These are phyloP conservation scores for Agrypnia vestita DNA, from an alignment of 1,140 invertebrate species.

Conservation along the genomic window DNA sequence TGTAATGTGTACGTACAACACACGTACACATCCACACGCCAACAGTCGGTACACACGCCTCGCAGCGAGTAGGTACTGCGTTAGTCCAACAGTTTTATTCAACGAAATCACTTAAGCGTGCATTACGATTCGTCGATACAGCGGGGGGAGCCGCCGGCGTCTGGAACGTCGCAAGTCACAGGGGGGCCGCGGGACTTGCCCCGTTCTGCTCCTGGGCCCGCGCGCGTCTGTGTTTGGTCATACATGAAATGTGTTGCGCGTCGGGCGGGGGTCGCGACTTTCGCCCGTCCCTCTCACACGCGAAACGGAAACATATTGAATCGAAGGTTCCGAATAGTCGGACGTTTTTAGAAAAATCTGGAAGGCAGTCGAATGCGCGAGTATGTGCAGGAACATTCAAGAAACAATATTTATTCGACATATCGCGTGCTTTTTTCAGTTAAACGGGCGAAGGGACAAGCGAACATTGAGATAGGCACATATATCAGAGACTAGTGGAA, in stretches of 20 bases:
- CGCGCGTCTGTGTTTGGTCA: conserved; percentile 42
- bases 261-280: background rate
- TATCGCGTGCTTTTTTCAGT: too few species aligned
- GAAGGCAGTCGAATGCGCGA: background rate
- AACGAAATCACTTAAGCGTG: conserved; percentile 55
- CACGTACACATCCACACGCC: background rate
- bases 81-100: conserved; percentile 57
- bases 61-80: background rate
- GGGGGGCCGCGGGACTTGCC: background rate
- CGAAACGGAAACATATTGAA: too few species aligned
- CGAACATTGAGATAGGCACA: too few species aligned
- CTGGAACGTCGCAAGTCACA: conserved; percentile 33
- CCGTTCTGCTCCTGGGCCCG: conserved; percentile 1
- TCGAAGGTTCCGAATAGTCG: background rate
- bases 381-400: too few species aligned
- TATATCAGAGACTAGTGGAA: too few species aligned
- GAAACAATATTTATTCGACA: too few species aligned
- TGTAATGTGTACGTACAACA: background rate
- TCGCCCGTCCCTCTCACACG: conserved; percentile 13
- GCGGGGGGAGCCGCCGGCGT: conserved; percentile 23
- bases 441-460: too few species aligned
- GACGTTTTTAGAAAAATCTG: conserved; percentile 1
- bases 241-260: conserved; percentile 56
- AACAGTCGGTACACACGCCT: background rate
- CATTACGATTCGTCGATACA: conserved; percentile 58